These are phyloP conservation scores for Catajapyx aquilonaris DNA, from an alignment of 1,140 invertebrate species.

Conservation along the genomic window DNA sequence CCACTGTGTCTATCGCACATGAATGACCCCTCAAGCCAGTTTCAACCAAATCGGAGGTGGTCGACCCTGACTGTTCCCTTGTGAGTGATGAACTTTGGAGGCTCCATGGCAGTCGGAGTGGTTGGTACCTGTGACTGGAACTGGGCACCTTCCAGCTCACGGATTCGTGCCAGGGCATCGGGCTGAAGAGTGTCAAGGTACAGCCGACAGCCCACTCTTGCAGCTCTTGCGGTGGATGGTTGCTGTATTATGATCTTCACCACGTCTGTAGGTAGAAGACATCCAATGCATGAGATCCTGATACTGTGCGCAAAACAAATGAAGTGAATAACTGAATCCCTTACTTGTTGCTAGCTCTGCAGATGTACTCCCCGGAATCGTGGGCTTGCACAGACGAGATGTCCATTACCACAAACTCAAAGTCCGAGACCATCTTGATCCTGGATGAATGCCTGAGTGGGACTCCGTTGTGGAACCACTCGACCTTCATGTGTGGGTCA, in stretches of 20 bases:
- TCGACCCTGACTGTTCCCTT: too few species aligned
- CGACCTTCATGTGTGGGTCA: conserved; percentile 81
- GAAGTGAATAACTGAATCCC: too few species aligned
- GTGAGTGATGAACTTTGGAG: conserved; percentile 78
- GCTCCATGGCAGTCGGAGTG: conserved; percentile 41
- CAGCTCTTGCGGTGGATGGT: too few species aligned
- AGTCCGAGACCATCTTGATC: conserved; percentile 86
- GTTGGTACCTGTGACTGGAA: conserved; percentile 34
- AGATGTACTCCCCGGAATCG: conserved; percentile 82
- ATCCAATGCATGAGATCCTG: too few species aligned
- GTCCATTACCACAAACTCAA: conserved; percentile 88
- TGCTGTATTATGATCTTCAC: too few species aligned
- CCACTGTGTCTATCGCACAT: too few species aligned
- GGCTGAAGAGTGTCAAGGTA: conserved; percentile 86
- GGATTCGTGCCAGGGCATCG: conserved; percentile 72
- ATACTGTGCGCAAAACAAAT: too few species aligned
- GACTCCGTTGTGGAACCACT: conserved; percentile 87
- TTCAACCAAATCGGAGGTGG: too few species aligned
- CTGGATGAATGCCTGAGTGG: conserved; percentile 68
- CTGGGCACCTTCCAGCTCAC: conserved; percentile 49
- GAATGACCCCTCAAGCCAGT: too few species aligned
- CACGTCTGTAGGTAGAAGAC: too few species aligned
- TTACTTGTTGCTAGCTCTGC: conserved; percentile 62
- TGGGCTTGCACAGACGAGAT: conserved; percentile 84
- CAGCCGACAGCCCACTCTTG: too few species aligned